A percentile compares a stretch with the other conserved stretches of the same genome.
Conservation (phyloP, 1,140 invertebrate genomes). For the Rhyzopertha dominica region DNA sequence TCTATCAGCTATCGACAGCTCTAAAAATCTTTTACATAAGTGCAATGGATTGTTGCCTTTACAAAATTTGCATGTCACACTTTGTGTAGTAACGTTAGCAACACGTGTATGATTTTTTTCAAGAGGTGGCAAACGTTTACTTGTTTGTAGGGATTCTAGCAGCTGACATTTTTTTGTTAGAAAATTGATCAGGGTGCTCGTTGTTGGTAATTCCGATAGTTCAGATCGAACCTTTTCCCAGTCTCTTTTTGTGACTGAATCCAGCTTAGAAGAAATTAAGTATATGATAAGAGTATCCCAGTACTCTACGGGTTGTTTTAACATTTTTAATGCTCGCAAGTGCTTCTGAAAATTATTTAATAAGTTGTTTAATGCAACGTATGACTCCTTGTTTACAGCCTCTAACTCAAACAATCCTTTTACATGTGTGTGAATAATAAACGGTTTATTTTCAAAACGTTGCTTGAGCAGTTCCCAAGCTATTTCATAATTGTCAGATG, state of each 20-base stretch:
- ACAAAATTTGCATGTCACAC: too few species aligned
- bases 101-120: too few species aligned
- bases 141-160: too few species aligned
- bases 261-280: constrained; percentile 21
- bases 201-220: too few species aligned
- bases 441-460: constrained; percentile 30
- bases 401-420: constrained; percentile 25
- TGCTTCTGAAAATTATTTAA: constrained; percentile 21
- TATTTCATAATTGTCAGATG: constrained; percentile 30
- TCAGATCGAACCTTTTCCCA: constrained; percentile 19
- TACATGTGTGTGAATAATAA: constrained; percentile 32
- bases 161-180: too few species aligned
- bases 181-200: too few species aligned
- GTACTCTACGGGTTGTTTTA: constrained; percentile 18
- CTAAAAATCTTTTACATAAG: too few species aligned
- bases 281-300: constrained; percentile 24
- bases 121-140: too few species aligned
- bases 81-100: too few species aligned
- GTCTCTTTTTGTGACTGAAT: constrained; percentile 16
- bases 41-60: too few species aligned
- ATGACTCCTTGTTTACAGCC: constrained; percentile 22
- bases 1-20: too few species aligned
- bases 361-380: constrained; percentile 16
- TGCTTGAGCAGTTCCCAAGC: constrained; percentile 33
- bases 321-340: constrained; percentile 19